Conservation (phyloP, 2,888 invertebrate genomes). For the Watsonalla cultraria region DNA sequence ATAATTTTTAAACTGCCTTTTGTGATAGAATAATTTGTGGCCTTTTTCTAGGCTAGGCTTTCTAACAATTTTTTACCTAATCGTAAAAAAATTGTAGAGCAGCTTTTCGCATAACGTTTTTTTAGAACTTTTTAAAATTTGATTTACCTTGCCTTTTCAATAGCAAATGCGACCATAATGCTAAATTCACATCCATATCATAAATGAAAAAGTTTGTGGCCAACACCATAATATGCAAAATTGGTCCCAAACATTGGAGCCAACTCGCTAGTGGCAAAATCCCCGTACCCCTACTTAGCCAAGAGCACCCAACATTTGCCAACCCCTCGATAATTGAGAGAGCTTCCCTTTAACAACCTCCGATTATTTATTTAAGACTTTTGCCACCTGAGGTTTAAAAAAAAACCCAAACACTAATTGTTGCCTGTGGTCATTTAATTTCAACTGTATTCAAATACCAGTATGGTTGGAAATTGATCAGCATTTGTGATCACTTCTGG, state of each 20-base stretch:
- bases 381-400: slow-evolving; percentile 66
- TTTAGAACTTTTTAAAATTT: no score
- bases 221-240: not conserved
- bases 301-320: slow-evolving; percentile 32
- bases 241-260: slow-evolving; percentile 6
- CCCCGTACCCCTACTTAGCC: slow-evolving; percentile 7
- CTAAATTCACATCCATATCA: no score
- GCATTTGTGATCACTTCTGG: slow-evolving; percentile 9
- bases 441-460: slow-evolving; percentile 11
- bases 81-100: no score
- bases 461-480: slow-evolving; percentile 19
- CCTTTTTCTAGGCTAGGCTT: no score
- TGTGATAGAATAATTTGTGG: no score
- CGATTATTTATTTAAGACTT: slow-evolving; percentile 71
- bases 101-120: no score
- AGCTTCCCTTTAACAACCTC: slow-evolving; percentile 55
- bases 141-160: no score
- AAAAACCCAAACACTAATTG: slow-evolving; percentile 53
- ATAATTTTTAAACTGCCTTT: no score
- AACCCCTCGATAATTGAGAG: slow-evolving; percentile 57
- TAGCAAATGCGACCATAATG: no score
- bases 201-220: no score
- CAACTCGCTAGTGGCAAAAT: slow-evolving; percentile 17
- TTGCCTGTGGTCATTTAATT: slow-evolving; percentile 15
- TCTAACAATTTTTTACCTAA: no score